Percentiles rank a stretch among this genome's conserved stretches.
Conservation (phyloP, 1,140 invertebrate species). For the Cotesia vestalis region DNA sequence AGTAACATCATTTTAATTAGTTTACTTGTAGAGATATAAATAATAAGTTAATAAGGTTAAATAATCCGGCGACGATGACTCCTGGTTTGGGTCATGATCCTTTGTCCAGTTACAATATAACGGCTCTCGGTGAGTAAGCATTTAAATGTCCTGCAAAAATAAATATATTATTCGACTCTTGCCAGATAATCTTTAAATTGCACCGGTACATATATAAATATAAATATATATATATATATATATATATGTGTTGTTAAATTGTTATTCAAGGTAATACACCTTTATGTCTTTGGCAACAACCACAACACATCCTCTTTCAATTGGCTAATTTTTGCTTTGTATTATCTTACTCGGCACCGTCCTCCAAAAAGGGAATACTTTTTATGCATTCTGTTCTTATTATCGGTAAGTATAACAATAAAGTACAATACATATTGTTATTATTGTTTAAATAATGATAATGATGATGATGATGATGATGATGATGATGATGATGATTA, state of each 20-base stretch:
- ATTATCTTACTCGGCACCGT: conserved; percentile 79
- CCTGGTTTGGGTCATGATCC: conserved; percentile 61
- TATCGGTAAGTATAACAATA: conserved; percentile 69
- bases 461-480: not conserved
- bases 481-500: conserved; percentile 54
- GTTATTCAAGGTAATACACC: conserved; percentile 54
- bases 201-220: not conserved
- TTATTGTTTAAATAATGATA: conserved; percentile 32
- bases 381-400: conserved; percentile 84
- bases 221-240: conserved; percentile 21
- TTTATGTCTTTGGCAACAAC: conserved; percentile 61
- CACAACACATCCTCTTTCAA: conserved; percentile 68
- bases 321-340: conserved; percentile 81
- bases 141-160: conserved; percentile 7
- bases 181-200: not conserved
- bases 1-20: not conserved
- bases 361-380: conserved; percentile 78
- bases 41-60: too few relatives aligned
- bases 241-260: conserved; percentile 20
- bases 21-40: too few relatives aligned
- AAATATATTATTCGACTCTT: conserved; percentile 26
- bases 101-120: conserved; percentile 57
- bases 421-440: conserved; percentile 20
- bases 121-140: conserved; percentile 51
- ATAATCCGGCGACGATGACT: conserved; percentile 47